These are phyloP conservation scores for Alethe castanea DNA, from an alignment of 2,113 vertebrate species.

Conservation along the genomic window DNA sequence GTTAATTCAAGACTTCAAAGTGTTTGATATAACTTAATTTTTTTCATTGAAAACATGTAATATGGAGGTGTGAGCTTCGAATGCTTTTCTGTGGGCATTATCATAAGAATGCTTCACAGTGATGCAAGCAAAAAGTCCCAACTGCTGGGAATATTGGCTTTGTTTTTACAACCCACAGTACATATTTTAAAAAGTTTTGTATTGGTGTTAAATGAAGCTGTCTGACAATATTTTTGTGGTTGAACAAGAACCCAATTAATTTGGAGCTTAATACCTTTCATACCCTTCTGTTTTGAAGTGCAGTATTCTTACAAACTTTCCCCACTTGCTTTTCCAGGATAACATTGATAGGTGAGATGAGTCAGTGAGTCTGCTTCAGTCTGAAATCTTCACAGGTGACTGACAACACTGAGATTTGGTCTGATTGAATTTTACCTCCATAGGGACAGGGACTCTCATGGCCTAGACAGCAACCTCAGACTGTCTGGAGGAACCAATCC, in stretches of 20 bases:
- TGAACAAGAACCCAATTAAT: not conserved
- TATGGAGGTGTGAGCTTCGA: not conserved
- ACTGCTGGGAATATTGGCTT: not conserved
- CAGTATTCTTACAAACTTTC: not conserved
- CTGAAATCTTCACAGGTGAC: not conserved
- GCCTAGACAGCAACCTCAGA: not conserved
- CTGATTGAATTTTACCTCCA: not conserved
- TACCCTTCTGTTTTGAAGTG: not conserved
- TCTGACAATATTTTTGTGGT: not conserved
- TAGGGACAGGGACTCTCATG: not conserved
- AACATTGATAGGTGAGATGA: not conserved
- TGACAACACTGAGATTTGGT: accelerated
- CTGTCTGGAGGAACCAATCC: not conserved
- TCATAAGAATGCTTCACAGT: not conserved
- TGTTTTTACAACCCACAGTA: not conserved
- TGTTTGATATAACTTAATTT: not conserved
- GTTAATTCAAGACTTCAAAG: not conserved
- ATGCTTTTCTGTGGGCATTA: not conserved
- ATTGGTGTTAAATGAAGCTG: not conserved
- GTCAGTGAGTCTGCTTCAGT: not conserved
- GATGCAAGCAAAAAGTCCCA: not conserved
- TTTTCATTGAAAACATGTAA: not conserved
- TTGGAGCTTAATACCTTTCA: not conserved
- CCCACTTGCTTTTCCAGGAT: not conserved
- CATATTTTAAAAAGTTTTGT: not conserved